These are phyloP conservation scores for Hirtodrosophila duncani DNA, from an alignment of 2,888 invertebrate species.

Conservation along the genomic window DNA sequence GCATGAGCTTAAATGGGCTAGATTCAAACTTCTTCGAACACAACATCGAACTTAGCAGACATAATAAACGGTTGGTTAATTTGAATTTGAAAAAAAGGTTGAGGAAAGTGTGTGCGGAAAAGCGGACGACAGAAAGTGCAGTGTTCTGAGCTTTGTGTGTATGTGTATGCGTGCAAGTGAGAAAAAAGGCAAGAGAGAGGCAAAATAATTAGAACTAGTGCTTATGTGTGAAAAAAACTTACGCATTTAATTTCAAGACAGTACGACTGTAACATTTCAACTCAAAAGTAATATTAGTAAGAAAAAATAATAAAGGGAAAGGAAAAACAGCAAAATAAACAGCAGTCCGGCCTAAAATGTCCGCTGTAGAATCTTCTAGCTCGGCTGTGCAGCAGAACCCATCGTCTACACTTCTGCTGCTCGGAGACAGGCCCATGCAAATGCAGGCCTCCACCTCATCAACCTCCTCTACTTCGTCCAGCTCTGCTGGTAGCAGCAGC, in stretches of 20 bases:
- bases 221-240: conserved; percentile 2
- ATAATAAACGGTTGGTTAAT: too few species aligned
- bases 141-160: conserved; percentile 1
- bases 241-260: not conserved
- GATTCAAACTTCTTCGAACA: too few species aligned
- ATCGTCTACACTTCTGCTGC: conserved; percentile 75
- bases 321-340: not conserved
- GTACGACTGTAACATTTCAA: not conserved
- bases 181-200: conserved; percentile 1
- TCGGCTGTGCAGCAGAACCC: conserved; percentile 78
- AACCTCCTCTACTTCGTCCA: conserved; percentile 12
- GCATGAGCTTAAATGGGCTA: too few species aligned
- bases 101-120: not conserved
- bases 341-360: conserved; percentile 35
- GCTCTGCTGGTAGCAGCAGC: conserved; percentile 9
- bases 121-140: conserved; percentile 2
- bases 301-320: not conserved
- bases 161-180: conserved; percentile 3
- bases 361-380: conserved; percentile 80
- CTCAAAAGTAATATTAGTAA: not conserved
- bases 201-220: not conserved
- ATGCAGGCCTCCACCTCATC: conserved; percentile 62
- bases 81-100: conserved; percentile 2
- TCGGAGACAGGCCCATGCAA: conserved; percentile 72
- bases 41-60: too few species aligned